Percentiles rank a stretch among this genome's conserved stretches.
Conservation (phyloP, 2,888 invertebrate genomes). For the Lasioglossum malachurum region DNA sequence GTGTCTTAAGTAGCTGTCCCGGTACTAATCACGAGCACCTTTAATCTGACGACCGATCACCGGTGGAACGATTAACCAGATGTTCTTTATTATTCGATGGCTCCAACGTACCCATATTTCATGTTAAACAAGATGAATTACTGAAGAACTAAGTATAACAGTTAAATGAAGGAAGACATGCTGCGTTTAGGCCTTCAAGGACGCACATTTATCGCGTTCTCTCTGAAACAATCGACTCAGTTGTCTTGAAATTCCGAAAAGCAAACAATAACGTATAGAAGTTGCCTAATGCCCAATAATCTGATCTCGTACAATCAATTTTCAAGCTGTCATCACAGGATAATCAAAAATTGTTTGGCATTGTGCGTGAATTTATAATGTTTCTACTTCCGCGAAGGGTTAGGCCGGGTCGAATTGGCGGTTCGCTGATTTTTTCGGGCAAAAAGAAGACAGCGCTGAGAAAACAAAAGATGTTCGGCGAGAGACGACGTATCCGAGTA, state of each 20-base stretch:
- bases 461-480: constrained; percentile 16
- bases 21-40: neutral
- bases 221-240: neutral
- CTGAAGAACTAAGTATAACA: neutral
- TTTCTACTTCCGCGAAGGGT: neutral
- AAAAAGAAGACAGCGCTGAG: neutral
- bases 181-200: neutral
- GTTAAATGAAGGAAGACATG: neutral
- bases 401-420: neutral
- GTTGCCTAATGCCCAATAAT: neutral
- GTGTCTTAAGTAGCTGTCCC: neutral
- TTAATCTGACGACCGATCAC: neutral
- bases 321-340: no score
- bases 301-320: neutral
- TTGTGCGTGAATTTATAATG: neutral
- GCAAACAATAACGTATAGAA: neutral
- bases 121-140: neutral
- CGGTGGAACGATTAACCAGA: neutral
- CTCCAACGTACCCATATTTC: neutral
- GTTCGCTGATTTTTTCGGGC: neutral
- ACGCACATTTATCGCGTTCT: neutral
- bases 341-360: neutral
- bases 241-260: neutral
- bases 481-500: constrained; percentile 19
- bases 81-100: neutral